Base-by-base conservation (phyloP, 2,113 vertebrate species). In the Clinocottus analis region DNA sequence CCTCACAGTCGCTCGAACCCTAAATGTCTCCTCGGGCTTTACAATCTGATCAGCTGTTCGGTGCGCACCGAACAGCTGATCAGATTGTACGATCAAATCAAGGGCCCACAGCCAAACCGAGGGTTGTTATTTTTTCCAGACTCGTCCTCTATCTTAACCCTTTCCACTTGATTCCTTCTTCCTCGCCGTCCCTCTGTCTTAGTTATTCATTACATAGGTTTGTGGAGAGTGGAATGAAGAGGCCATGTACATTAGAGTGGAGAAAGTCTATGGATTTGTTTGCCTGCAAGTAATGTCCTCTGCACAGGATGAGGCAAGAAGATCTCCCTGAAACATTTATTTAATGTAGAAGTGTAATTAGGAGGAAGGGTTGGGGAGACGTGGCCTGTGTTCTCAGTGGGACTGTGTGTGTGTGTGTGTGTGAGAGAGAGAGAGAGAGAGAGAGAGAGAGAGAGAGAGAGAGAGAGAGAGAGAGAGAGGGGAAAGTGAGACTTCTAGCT, bases 281-380 rank as follows among this genome's bases (percentile, higher is more conserved):
- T 45, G 17, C 43, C 72, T 72, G 72, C 56, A 63, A 86, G 39
- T 75, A 70, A 79, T 64, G 51, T 43, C 59, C 58, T 64, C 74
- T 41, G 43, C 41, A 80, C 67, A 77, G 73, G 63, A 51, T 37
- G 55, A 2, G 4, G 41, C 74, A 51, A 90, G 83, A 83, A 82
- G 75, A 84, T 83, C 63, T 58, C 67, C 23, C 31, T 89, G 63
- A 90, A 90, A 91, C 77, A 90, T 91, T 87, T 82, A 90, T 91
- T 86, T 79, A 89, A 90, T 76, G 81, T 86, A 21, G 81, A 85
- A 75, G 51, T 88, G 88, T 89, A 90, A 93, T 90, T 85, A 89
- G 61, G 72, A 41, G 37, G 37, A 67, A 56, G 55, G 47, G 61
- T 53, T 35, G 41, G 71, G 3, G 14, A 79, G 51, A 71, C 4